Conservation (phyloP, 2,888 invertebrate species). For the Catocala fraxini region DNA sequence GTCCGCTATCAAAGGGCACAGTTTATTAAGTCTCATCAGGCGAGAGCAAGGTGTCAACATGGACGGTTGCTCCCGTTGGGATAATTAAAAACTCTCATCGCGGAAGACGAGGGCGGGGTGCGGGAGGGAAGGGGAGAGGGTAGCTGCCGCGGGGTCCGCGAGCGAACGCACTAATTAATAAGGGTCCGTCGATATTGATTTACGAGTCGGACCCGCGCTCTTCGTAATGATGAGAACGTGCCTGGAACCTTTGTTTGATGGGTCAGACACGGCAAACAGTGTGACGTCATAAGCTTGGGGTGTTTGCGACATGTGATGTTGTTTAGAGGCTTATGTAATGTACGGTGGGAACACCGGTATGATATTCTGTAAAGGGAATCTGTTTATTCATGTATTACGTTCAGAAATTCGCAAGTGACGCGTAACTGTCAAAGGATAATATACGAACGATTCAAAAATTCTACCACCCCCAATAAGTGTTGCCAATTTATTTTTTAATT, state of each 20-base stretch:
- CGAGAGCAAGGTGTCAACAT: conserved; percentile 71
- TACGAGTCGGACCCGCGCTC: conserved; percentile 72
- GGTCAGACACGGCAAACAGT: conserved; percentile 21
- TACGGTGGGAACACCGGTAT: not conserved
- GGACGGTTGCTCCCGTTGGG: conserved; percentile 62
- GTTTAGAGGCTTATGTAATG: not conserved
- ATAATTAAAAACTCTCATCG: conserved; percentile 85
- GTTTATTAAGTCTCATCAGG: conserved; percentile 61
- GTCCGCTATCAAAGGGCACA: conserved; percentile 39
- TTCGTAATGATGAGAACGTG: conserved; percentile 49
- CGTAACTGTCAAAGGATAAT: no score
- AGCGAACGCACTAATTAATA: conserved; percentile 86
- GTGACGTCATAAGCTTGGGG: conserved; percentile 8
- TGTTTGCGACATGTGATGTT: not conserved
- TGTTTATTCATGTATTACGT: no score
- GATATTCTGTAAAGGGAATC: no score
- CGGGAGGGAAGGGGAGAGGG: conserved; percentile 40
- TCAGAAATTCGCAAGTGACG: no score
- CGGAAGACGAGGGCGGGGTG: conserved; percentile 50
- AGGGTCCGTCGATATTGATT: conserved; percentile 87
- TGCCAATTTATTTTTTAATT: no score
- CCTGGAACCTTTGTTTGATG: conserved; percentile 48
- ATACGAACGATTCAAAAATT: no score
- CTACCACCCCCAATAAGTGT: no score
- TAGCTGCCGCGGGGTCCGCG: conserved; percentile 59